Evolutionary conservation across 2,888 invertebrate species (phyloP).

Genomic region (Cheilosia soror): DNA sequence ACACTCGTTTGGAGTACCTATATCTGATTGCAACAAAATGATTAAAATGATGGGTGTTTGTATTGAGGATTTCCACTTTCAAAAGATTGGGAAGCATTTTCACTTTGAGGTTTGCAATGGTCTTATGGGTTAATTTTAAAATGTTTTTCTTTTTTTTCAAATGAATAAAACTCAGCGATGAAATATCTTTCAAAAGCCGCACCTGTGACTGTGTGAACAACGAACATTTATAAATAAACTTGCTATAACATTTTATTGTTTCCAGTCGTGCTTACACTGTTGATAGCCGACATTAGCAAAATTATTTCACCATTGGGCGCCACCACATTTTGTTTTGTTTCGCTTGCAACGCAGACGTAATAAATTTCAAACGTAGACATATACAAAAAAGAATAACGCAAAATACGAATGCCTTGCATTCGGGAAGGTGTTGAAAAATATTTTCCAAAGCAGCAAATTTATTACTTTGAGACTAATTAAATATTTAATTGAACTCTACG

Average conservation of each 20-base stretch:
- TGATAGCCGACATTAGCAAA: conserved; percentile 53
- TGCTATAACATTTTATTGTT: conserved; percentile 54
- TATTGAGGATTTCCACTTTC: too few species aligned
- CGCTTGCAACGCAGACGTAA: background rate
- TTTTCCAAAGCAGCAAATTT: background rate
- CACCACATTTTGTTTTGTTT: conserved; percentile 18
- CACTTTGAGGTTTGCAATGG: too few species aligned
- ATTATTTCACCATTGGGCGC: conserved; percentile 49
- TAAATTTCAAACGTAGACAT: background rate
- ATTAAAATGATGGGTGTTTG: conserved; percentile 2
- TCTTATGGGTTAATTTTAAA: too few species aligned
- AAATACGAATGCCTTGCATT: conserved; percentile 16
- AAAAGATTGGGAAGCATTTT: too few species aligned
- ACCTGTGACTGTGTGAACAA: conserved; percentile 24
- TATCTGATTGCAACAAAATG: conserved; percentile 11
- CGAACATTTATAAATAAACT: conserved; percentile 46
- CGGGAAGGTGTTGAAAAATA: conserved; percentile 13
- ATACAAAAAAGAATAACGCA: background rate
- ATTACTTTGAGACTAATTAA: conserved; percentile 14
- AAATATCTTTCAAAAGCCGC: background rate
- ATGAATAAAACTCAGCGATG: too few species aligned
- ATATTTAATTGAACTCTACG: background rate
- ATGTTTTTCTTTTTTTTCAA: too few species aligned
- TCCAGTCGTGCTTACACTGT: conserved; percentile 58
- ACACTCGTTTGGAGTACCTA: conserved; percentile 3